phyloP scores from a whole-genome alignment of 2,113 vertebrate genomes.

The Eptesicus fuscus region DNA sequence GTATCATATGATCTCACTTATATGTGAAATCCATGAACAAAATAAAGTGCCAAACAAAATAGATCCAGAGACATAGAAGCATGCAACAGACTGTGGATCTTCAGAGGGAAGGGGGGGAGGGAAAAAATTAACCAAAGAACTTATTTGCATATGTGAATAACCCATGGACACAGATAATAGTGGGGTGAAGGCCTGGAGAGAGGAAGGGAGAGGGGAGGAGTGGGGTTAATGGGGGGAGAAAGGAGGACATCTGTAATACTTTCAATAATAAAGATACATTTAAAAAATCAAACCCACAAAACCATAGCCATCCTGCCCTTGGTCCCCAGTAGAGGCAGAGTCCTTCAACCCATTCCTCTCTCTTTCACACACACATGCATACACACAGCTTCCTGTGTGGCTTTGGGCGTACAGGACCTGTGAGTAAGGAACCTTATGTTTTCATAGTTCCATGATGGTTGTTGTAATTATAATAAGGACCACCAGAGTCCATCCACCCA shows the following conservation, averaged over 20 bases:
- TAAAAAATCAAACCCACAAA: not conserved
- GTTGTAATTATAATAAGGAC: not conserved
- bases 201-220: fast-evolving
- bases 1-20: too few relatives aligned
- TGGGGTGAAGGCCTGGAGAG: too few relatives aligned
- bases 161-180: too few relatives aligned
- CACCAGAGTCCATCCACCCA: not conserved
- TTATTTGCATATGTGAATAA: too few relatives aligned
- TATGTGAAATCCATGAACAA: too few relatives aligned
- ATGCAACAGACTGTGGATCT: too few relatives aligned
- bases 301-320: not conserved
- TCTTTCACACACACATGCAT: not conserved
- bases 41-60: too few relatives aligned
- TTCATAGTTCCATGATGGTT: not conserved
- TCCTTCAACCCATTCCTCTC: not conserved
- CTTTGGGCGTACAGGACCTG: not conserved
- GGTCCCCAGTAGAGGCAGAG: not conserved
- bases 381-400: not conserved
- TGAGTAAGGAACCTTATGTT: not conserved
- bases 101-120: too few relatives aligned
- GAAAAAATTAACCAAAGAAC: too few relatives aligned
- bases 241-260: too few relatives aligned
- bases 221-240: fast-evolving
- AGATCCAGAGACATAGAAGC: too few relatives aligned
- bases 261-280: too few relatives aligned